Conservation (phyloP, 2,888 invertebrate species). For the Thysanoteuthis rhombus region DNA sequence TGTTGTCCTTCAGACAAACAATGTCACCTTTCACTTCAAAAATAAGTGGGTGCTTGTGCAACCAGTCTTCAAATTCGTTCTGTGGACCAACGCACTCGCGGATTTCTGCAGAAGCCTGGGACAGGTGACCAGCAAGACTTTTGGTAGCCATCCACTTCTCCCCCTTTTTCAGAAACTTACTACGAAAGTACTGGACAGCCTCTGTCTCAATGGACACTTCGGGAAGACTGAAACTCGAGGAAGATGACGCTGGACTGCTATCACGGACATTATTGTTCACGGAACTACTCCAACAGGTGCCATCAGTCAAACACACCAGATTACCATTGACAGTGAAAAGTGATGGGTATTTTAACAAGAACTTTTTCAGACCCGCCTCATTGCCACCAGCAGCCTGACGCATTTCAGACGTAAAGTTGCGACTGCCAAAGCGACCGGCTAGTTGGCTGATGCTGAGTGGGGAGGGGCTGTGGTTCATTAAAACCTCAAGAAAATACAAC, state of each 20-base stretch:
- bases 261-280: slow-evolving; percentile 62
- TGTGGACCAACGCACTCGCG: slow-evolving; percentile 72
- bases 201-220: slow-evolving; percentile 78
- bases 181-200: slow-evolving; percentile 96
- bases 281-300: slow-evolving; percentile 55
- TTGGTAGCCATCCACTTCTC: slow-evolving; percentile 96
- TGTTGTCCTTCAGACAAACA: slow-evolving; percentile 63
- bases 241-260: slow-evolving; percentile 58
- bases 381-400: slow-evolving; percentile 79
- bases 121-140: slow-evolving; percentile 93
- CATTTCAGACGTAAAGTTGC: slow-evolving; percentile 99
- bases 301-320: slow-evolving; percentile 61
- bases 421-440: slow-evolving; percentile 98
- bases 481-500: slow-evolving; percentile 96
- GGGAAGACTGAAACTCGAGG: slow-evolving; percentile 50
- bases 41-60: slow-evolving; percentile 66
- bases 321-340: slow-evolving; percentile 88
- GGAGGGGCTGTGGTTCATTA: slow-evolving; percentile 87
- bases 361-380: slow-evolving; percentile 93
- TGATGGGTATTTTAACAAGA: slow-evolving; percentile 94
- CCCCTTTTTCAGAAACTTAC: slow-evolving; percentile 92
- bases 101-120: slow-evolving; percentile 95
- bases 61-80: slow-evolving; percentile 66
- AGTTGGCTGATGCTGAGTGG: slow-evolving; percentile 96
- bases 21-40: slow-evolving; percentile 67